Conservation (phyloP, 1,140 invertebrate genomes). For the Asbolus verrucosus region DNA sequence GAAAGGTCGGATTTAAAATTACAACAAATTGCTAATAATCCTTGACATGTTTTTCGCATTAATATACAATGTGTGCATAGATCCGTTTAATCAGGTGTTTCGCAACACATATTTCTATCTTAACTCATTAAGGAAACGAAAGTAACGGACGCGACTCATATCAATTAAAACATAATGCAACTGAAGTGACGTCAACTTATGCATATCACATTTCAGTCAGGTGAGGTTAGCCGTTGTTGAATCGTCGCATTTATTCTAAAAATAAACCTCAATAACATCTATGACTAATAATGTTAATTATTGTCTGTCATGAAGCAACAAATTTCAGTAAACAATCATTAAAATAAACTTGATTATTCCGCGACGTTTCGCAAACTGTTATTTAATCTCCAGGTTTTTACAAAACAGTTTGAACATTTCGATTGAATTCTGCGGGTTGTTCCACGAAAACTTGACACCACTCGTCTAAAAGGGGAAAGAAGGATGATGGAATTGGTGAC, state of each 20-base stretch:
- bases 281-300: too few relatives aligned
- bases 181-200: not conserved
- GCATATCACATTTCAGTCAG: too few relatives aligned
- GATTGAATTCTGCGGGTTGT: too few relatives aligned
- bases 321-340: too few relatives aligned
- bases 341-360: too few relatives aligned
- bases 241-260: too few relatives aligned
- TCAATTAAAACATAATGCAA: conserved; percentile 25
- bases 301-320: too few relatives aligned
- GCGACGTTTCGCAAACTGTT: too few relatives aligned
- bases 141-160: conserved; percentile 4
- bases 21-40: conserved; percentile 14
- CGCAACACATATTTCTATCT: conserved; percentile 25
- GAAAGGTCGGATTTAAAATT: conserved; percentile 14
- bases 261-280: conserved; percentile 10
- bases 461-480: not conserved
- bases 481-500: not conserved
- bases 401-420: too few relatives aligned
- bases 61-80: conserved; percentile 31
- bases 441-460: not conserved
- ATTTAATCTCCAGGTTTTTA: too few relatives aligned
- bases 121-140: conserved; percentile 3
- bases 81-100: conserved; percentile 40
- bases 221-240: too few relatives aligned
- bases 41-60: conserved; percentile 40